Conservation (phyloP, 2,888 invertebrate species). For the Ferdinandea cuprea region DNA sequence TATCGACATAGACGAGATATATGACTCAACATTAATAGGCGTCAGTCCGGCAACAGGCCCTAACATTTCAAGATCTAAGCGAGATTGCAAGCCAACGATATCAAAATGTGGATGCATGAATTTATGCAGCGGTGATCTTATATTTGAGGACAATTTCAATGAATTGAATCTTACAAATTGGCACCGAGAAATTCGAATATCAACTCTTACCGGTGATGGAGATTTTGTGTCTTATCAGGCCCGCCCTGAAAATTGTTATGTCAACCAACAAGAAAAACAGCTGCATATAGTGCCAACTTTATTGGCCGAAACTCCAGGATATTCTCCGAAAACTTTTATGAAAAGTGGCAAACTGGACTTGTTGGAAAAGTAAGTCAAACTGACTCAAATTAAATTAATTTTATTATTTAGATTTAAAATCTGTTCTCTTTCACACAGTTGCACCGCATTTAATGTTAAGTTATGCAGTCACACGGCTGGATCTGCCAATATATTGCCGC, state of each 20-base stretch:
- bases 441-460: constrained; percentile 83
- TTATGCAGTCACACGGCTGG: constrained; percentile 60
- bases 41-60: neutral
- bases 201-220: constrained; percentile 83
- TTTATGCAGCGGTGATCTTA: constrained; percentile 83
- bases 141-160: constrained; percentile 87
- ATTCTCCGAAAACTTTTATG: constrained; percentile 75
- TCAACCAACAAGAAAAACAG: constrained; percentile 79
- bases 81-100: neutral
- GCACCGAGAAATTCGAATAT: constrained; percentile 86
- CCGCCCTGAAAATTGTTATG: constrained; percentile 78
- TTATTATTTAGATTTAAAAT: neutral
- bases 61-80: neutral
- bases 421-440: constrained; percentile 81
- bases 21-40: neutral
- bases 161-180: constrained; percentile 83
- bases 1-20: neutral
- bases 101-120: constrained; percentile 76
- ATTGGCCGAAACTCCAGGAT: constrained; percentile 75
- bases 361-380: constrained; percentile 77
- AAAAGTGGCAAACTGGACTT: constrained; percentile 80
- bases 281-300: constrained; percentile 81
- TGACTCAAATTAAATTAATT: neutral
- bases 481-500: constrained; percentile 85
- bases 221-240: constrained; percentile 84